Conservation (phyloP, 2,113 vertebrate genomes). For the Actenoides hombroni region DNA sequence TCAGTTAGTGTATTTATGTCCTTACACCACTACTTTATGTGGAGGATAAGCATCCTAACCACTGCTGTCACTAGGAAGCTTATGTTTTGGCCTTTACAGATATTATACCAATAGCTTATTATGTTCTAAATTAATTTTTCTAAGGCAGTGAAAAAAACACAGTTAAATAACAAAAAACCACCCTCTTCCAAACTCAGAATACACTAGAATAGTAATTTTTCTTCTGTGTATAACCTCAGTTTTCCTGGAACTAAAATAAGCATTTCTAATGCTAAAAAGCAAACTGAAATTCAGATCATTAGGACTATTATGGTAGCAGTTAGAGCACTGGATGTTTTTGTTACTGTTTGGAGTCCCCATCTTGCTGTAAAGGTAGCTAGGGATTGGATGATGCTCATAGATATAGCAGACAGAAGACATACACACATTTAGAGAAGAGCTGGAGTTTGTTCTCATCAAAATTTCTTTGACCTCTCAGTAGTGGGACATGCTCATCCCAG, state of each 20-base stretch:
- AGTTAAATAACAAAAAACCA: neutral
- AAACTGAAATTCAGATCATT: neutral
- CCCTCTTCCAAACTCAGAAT: neutral
- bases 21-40: neutral
- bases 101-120: neutral
- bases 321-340: neutral
- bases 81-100: neutral
- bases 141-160: neutral
- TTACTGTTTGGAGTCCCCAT: neutral
- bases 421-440: neutral
- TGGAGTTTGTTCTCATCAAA: neutral
- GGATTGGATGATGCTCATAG: neutral
- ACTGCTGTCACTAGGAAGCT: neutral
- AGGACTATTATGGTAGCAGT: neutral
- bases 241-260: neutral
- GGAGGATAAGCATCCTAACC: neutral
- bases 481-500: neutral
- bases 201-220: neutral
- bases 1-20: neutral
- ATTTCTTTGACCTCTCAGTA: neutral
- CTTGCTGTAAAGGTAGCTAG: neutral
- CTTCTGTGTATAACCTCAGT: neutral
- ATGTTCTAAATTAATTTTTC: neutral
- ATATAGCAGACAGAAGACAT: neutral
- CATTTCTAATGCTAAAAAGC: neutral